These are phyloP conservation scores for Trypoxylon attenuatum DNA, from an alignment of 2,888 invertebrate species.

Conservation along the genomic window DNA sequence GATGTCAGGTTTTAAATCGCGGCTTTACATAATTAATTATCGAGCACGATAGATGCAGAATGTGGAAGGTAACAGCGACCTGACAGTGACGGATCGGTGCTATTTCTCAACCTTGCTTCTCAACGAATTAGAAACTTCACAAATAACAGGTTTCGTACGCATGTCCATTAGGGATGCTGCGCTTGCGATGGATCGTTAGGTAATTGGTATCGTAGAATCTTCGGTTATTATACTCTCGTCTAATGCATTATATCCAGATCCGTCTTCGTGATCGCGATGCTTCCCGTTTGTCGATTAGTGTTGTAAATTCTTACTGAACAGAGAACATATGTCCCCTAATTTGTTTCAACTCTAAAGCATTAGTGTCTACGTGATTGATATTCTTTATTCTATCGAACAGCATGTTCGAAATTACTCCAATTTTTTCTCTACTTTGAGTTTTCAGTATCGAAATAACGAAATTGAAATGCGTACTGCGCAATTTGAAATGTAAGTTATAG, in stretches of 20 bases:
- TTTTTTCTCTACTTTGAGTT: too few relatives aligned
- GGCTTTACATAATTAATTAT: background rate
- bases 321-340: too few relatives aligned
- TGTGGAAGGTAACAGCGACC: background rate
- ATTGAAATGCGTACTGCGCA: too few relatives aligned
- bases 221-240: background rate
- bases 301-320: too few relatives aligned
- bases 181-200: background rate
- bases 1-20: background rate
- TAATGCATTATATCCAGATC: background rate
- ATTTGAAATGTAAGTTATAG: too few relatives aligned
- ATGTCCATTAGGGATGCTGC: background rate
- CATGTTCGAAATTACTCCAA: too few relatives aligned
- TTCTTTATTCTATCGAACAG: too few relatives aligned
- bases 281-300: too few relatives aligned
- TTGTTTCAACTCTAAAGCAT: too few relatives aligned
- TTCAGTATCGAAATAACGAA: too few relatives aligned
- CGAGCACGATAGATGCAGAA: background rate
- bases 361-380: too few relatives aligned
- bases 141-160: background rate
- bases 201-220: background rate
- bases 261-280: too few relatives aligned
- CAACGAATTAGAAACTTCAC: background rate
- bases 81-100: background rate
- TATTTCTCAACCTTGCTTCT: background rate